Conservation (phyloP, 2,797 vertebrate genomes). For the Hydrophis major region DNA sequence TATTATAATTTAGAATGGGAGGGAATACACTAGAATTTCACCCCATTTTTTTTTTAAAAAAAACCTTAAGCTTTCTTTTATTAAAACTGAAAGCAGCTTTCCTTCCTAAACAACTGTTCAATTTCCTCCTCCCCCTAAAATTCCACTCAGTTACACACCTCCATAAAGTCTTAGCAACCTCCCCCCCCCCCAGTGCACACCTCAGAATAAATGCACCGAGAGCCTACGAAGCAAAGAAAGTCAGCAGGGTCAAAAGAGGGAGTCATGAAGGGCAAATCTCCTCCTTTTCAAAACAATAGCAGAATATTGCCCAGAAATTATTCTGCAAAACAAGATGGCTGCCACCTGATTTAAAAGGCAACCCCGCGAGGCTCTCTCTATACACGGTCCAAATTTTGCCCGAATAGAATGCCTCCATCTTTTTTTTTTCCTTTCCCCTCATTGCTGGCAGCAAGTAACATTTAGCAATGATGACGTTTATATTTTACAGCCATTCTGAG, state of each 20-base stretch:
- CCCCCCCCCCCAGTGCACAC: no score
- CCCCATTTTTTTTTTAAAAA: background rate
- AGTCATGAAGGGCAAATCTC: background rate
- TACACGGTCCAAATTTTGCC: background rate
- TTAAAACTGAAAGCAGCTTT: background rate
- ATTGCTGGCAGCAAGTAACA: conserved; percentile 24
- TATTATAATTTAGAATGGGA: no score
- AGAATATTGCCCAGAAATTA: background rate
- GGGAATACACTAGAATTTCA: background rate
- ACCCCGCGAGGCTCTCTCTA: background rate
- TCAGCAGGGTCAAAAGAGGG: background rate
- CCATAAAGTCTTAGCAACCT: background rate
- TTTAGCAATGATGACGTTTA: conserved; percentile 25
- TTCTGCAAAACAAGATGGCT: background rate
- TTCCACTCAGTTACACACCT: background rate
- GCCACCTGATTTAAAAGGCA: background rate
- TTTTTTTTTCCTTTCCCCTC: background rate
- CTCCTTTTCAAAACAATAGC: background rate
- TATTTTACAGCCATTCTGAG: background rate
- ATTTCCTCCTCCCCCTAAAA: background rate
- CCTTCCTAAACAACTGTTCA: background rate
- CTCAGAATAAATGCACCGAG: background rate
- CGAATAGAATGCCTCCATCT: background rate
- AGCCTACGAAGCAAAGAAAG: background rate
- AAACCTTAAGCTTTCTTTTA: background rate